Evolutionary conservation across 2,113 vertebrate species (phyloP).

Genomic region (Cisticola juncidis): DNA sequence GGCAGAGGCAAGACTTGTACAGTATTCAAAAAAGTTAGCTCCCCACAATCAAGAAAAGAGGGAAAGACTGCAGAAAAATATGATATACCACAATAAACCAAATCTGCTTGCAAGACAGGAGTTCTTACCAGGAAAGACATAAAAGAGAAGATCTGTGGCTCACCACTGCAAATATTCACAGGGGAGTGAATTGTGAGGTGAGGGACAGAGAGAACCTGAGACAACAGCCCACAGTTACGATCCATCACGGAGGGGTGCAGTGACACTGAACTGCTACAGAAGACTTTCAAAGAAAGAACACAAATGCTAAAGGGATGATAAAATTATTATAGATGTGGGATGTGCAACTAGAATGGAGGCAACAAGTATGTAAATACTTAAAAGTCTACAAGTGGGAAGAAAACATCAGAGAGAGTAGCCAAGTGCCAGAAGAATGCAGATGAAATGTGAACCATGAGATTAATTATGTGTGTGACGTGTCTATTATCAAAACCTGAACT

Average conservation of each 20-base stretch:
- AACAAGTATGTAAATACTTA: not conserved
- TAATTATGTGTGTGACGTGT: not conserved
- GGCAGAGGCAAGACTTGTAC: not conserved
- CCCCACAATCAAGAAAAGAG: not conserved
- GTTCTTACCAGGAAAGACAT: not conserved
- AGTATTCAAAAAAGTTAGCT: not conserved
- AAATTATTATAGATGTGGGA: not conserved
- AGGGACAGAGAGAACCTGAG: not conserved
- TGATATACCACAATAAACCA: rapidly evolving
- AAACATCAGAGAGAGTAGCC: not conserved
- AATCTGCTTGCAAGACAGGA: not conserved
- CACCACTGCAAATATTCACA: not conserved
- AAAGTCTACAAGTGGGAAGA: not conserved
- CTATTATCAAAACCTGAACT: not conserved
- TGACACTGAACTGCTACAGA: not conserved
- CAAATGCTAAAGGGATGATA: not conserved
- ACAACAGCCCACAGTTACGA: not conserved
- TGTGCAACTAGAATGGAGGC: not conserved
- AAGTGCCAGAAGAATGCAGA: not conserved
- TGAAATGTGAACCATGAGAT: not conserved
- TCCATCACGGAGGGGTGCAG: rapidly evolving
- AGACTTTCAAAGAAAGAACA: not conserved
- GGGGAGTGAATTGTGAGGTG: not conserved
- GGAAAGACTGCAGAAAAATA: not conserved
- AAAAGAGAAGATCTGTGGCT: not conserved